A percentile compares a stretch with the other conserved stretches of the same genome.
These are phyloP conservation scores for Bucco capensis DNA, from an alignment of 2,113 vertebrate species.

Conservation along the genomic window DNA sequence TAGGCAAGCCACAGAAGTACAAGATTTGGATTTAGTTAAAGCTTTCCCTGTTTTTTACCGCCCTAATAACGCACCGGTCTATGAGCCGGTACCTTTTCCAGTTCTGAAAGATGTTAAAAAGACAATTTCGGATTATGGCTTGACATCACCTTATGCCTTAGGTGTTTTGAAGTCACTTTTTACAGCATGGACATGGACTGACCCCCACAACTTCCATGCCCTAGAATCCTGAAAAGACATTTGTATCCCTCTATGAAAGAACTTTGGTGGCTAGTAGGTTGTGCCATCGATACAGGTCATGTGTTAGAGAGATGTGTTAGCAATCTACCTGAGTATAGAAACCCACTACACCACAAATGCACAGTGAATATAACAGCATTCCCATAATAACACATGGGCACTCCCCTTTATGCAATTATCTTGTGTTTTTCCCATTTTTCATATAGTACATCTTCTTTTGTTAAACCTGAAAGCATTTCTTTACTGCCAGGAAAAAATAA, in stretches of 20 bases:
- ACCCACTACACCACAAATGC: background rate
- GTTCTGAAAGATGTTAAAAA: too few species aligned
- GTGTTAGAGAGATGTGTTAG: conserved; percentile 3
- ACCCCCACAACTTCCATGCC: background rate
- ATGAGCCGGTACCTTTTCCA: too few species aligned
- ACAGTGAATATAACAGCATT: background rate
- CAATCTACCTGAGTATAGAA: background rate
- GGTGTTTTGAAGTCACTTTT: too few species aligned
- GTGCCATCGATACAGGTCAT: background rate
- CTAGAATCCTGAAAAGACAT: background rate
- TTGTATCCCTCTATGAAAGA: background rate
- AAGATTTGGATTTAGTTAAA: too few species aligned
- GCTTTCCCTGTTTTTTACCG: too few species aligned
- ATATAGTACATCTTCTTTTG: conserved; percentile 25
- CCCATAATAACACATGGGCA: background rate
- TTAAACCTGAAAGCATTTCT: conserved; percentile 36
- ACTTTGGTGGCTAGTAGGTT: background rate
- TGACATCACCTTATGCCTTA: too few species aligned
- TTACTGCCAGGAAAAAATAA: conserved; percentile 5
- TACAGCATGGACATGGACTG: too few species aligned
- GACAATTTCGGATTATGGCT: too few species aligned
- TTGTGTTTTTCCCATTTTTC: conserved; percentile 16
- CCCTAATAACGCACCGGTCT: too few species aligned
- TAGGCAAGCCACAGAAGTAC: too few species aligned
- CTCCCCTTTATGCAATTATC: conserved; percentile 23